These are phyloP conservation scores for Thecocarcelia acutangulata DNA, from an alignment of 2,888 invertebrate genomes.

Conservation along the genomic window DNA sequence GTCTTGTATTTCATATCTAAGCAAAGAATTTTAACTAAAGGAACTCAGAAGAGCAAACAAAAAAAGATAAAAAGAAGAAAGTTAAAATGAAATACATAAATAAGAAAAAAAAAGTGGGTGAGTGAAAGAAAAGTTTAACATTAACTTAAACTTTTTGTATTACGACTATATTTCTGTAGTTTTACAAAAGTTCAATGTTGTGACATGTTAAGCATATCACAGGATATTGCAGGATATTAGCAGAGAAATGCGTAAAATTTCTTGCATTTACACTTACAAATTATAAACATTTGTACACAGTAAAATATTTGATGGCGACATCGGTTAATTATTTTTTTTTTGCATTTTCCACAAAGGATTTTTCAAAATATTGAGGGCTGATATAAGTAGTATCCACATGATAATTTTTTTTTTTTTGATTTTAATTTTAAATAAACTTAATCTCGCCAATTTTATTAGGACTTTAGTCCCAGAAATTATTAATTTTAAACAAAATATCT, in stretches of 20 bases:
- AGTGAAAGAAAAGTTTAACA: slow-evolving; percentile 61
- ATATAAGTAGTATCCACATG: too few relatives aligned
- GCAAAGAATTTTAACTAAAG: neutral
- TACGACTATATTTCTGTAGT: slow-evolving; percentile 40
- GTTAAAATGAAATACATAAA: slow-evolving; percentile 26
- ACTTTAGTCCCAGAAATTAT: too few relatives aligned
- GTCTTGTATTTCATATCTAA: slow-evolving; percentile 47
- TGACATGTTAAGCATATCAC: slow-evolving; percentile 68
- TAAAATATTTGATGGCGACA: neutral
- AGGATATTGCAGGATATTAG: slow-evolving; percentile 58
- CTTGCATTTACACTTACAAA: slow-evolving; percentile 28
- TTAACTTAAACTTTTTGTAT: slow-evolving; percentile 63
- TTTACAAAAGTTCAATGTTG: slow-evolving; percentile 53
- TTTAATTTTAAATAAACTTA: too few relatives aligned
- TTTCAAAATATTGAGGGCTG: too few relatives aligned
- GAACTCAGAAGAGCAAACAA: neutral
- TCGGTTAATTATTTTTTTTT: too few relatives aligned
- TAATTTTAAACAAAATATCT: too few relatives aligned
- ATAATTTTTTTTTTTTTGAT: too few relatives aligned
- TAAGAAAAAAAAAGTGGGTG: neutral
- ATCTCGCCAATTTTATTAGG: too few relatives aligned
- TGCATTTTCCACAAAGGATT: too few relatives aligned
- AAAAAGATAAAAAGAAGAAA: slow-evolving; percentile 19
- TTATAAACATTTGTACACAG: neutral
- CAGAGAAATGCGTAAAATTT: slow-evolving; percentile 53